Percentiles rank a stretch among this genome's conserved stretches.
Evolutionary conservation across 2,113 vertebrate genomes (phyloP).

Genomic region (Melanocharis versteri): DNA sequence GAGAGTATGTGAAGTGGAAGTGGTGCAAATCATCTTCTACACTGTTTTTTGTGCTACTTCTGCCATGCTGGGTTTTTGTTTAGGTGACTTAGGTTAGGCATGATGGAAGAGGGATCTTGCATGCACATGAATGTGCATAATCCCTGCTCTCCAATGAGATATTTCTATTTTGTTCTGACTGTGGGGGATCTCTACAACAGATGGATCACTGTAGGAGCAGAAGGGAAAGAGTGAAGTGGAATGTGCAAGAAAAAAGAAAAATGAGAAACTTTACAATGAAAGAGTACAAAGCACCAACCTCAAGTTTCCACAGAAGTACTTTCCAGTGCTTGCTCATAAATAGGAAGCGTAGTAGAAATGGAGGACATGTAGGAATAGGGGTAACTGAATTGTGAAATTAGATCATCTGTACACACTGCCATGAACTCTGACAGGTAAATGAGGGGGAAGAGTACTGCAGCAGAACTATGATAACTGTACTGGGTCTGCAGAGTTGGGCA

Average conservation of each 20-base stretch:
- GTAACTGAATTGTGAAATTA: neutral
- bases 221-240: neutral
- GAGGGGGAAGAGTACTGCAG: neutral
- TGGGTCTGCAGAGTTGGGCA: neutral
- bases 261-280: accelerated
- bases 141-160: neutral
- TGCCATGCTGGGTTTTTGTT: neutral
- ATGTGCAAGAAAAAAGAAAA: neutral
- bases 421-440: neutral
- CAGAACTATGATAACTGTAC: neutral
- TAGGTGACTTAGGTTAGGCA: neutral
- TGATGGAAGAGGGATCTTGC: neutral
- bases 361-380: neutral
- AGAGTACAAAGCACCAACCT: neutral
- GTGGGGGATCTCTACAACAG: neutral
- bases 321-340: neutral
- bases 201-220: neutral
- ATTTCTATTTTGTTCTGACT: neutral
- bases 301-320: neutral
- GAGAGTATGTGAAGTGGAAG: neutral
- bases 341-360: neutral
- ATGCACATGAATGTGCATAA: neutral
- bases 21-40: neutral
- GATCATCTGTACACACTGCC: neutral
- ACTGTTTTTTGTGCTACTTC: neutral